Base-by-base conservation (phyloP, 1,140 invertebrate species). In the Lepidurus couesii region DNA sequence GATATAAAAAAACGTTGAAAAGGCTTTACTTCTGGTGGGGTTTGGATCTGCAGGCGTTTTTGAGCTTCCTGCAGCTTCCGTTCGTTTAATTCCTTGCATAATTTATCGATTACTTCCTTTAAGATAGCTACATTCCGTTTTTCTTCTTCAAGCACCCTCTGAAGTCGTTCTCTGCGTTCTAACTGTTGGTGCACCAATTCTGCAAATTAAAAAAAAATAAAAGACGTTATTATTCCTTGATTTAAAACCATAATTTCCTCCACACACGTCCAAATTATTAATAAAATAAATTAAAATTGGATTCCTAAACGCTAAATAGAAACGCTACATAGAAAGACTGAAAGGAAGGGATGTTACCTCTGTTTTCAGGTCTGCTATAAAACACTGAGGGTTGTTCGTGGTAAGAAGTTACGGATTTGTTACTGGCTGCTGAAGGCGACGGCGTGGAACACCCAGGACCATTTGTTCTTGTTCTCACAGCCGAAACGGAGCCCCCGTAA, bases 121-220 rank as follows among this genome's bases (percentile, higher is more conserved):
- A 88, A 85, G 42, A 80, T 79, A 80, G 84, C 84, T 65, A 88
- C 86, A 82, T 87, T 86, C 78, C 86, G 84, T 80, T 87, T 88
- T 80, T 90, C 88, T 42, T 82, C 82, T 79, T 85, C 82, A 24
- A 90, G 82, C 44, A 86, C 86, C 80, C 81, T 83, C 65, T 87
- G 84, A 65, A 88, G 83, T 79, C 84, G 85, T 21, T 87, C 84
- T 75, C 89, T 88, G 24, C 86, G 85, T 44, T 86, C 82, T 42
- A 89, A 77, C 81, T 89, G 87, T 65, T 85, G 84, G 11, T 81
- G 82, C 24, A 88, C 83, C 75, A 87, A 81, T 78, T 85, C 87
- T 87, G 79, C 26, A 26, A 26, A 26, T 26, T 26, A 26, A 26
- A 1, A 26, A n/a, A 1, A 26, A 26, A 26, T 26, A 26, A 26